These are phyloP conservation scores for Brotula barbata DNA, from an alignment of 2,797 vertebrate genomes.

Conservation along the genomic window DNA sequence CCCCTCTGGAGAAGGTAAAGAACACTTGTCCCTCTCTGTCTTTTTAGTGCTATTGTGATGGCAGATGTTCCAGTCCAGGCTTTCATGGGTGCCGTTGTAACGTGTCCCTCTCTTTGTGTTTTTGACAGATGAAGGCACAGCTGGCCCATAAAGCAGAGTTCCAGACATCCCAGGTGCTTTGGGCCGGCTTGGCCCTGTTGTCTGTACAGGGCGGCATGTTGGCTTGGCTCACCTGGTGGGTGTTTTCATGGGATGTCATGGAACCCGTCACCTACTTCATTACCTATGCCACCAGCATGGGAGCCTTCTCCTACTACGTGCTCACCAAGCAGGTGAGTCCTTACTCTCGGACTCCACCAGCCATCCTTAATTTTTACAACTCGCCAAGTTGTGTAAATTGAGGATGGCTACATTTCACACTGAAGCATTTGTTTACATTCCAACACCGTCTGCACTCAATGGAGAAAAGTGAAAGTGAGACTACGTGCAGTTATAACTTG, in stretches of 20 bases:
- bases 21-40: constrained; percentile 2
- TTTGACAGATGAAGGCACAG: constrained; percentile 80
- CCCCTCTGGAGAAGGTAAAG: constrained; percentile 87
- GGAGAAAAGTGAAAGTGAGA: no score
- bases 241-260: constrained; percentile 98
- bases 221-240: constrained; percentile 98
- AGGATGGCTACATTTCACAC: no score
- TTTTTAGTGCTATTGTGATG: not conserved
- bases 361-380: no score
- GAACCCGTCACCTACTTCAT: constrained; percentile 96
- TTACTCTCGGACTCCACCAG: no score
- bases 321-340: constrained; percentile 86
- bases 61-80: not conserved
- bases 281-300: constrained; percentile 89
- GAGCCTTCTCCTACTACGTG: constrained; percentile 88
- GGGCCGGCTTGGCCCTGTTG: constrained; percentile 88
- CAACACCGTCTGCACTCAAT: no score
- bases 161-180: constrained; percentile 78
- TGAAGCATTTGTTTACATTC: no score
- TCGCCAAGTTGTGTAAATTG: no score
- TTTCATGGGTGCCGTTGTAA: not conserved
- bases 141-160: constrained; percentile 77
- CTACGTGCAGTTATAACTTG: no score
- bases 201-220: constrained; percentile 89
- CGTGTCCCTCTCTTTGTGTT: not conserved